Conservation (phyloP, 2,113 vertebrate genomes). For the Acanthisitta chloris region DNA sequence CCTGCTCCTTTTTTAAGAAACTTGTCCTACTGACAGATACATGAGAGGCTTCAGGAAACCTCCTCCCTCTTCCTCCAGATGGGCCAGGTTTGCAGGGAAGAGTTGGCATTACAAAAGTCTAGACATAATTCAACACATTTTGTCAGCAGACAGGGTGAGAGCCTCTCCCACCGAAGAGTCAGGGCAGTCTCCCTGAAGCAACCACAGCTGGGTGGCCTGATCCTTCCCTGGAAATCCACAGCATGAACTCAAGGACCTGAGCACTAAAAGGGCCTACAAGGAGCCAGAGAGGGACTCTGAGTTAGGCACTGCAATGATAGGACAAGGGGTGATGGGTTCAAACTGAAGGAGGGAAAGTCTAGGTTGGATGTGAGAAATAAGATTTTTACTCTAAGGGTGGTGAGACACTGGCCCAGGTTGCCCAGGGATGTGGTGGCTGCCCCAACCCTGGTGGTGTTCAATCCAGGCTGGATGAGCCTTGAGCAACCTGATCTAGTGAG, state of each 20-base stretch:
- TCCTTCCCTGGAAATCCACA: not conserved
- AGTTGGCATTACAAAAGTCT: not conserved
- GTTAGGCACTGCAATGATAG: too few species aligned
- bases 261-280: too few species aligned
- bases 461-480: too few species aligned
- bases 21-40: not conserved
- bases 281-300: too few species aligned
- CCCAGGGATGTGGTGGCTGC: too few species aligned
- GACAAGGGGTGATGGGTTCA: too few species aligned
- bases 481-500: too few species aligned
- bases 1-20: slow-evolving; percentile 9
- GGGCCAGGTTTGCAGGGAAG: not conserved
- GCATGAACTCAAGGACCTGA: not conserved
- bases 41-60: not conserved
- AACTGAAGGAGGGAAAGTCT: too few species aligned
- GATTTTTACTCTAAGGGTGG: too few species aligned
- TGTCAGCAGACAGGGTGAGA: not conserved
- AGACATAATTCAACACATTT: not conserved
- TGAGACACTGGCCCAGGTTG: too few species aligned
- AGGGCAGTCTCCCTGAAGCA: not conserved
- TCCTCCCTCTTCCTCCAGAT: not conserved
- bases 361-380: too few species aligned
- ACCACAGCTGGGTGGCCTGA: not conserved
- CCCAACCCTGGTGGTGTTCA: too few species aligned
- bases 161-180: not conserved